These are phyloP conservation scores for Prionailurus bengalensis DNA, from an alignment of 2,113 vertebrate species.

Conservation along the genomic window DNA sequence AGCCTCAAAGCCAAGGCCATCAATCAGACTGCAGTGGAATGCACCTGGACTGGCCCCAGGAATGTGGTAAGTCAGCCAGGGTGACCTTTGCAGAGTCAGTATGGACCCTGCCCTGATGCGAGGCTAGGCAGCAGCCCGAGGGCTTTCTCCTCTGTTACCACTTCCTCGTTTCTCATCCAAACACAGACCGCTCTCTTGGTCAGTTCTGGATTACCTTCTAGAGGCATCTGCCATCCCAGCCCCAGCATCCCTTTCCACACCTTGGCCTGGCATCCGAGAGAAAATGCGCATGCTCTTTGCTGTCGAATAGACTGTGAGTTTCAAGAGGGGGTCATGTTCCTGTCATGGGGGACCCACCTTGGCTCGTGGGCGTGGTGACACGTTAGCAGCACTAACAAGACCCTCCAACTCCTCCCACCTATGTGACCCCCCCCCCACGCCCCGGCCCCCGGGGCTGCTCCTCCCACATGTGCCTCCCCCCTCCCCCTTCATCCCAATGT, in stretches of 20 bases:
- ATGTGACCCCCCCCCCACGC: accelerated
- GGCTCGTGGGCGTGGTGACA: neutral
- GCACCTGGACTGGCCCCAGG: conserved; percentile 92
- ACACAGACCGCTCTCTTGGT: neutral
- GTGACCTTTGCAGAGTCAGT: accelerated
- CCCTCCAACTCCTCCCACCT: neutral
- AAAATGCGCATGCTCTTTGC: accelerated
- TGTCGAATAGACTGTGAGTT: accelerated
- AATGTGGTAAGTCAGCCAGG: conserved; percentile 86
- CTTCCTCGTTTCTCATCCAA: neutral
- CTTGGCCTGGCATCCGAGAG: neutral
- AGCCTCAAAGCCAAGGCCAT: conserved; percentile 94
- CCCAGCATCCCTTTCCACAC: no score
- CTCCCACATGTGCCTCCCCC: neutral
- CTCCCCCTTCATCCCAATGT: neutral
- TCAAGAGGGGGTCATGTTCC: neutral
- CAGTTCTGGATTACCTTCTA: neutral
- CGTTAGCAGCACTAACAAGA: neutral
- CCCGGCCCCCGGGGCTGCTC: no score
- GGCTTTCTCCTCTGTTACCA: neutral
- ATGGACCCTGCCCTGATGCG: no score
- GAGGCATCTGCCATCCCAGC: neutral
- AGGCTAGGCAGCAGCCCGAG: accelerated
- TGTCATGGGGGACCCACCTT: neutral
- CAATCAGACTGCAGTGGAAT: conserved; percentile 97